Evolutionary conservation across 2,113 vertebrate genomes (phyloP), one percentile per base, ranked within the genome.

Genomic region (Asarcornis scutulata): DNA sequence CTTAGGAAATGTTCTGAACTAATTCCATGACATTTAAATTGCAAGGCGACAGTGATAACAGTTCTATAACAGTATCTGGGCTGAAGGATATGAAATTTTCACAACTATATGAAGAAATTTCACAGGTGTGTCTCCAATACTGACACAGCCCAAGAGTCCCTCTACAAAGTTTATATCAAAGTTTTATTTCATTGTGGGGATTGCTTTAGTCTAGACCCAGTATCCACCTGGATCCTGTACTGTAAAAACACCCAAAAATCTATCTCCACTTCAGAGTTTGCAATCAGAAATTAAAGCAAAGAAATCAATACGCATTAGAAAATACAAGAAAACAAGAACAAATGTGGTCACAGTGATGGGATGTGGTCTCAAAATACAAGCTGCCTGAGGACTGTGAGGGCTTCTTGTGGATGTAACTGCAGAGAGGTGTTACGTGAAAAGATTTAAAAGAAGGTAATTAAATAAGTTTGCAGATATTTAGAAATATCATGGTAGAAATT

Each of bases 341-440:
- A n/a, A 8, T 44, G 9, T 15, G 9, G 5, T 36, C 53, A 56
- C 25, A 68, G 31, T 6, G 21, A 5, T 71, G 23, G 13, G 66
- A 63, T 67, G 5, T 7, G 53, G 21, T 17, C 36, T 82, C n/a
- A 74, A 87, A 60, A 27, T 16, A 31, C 0, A 66, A 71, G 29
- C 11, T 46, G 26, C 3, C 4, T 27, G 48, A 73, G 58, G 21
- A 44, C 0, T 67, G 17, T 25, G 29, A 29, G 0, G 0, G 31
- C 13, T 85, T 71, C 46, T 63, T 83, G 62, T 71, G n/a, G 15
- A 27, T 31, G 2, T 6, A 50, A 63, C 31, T 74, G 5, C 26
- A 64, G 31, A 17, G 3, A 2, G 18, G 13, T 84, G 12, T 9
- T 58, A 42, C 13, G 53, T 44, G 29, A 34, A 53, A 76, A 11